Evolutionary conservation across 2,888 invertebrate species (phyloP), one percentile per base, ranked within the genome.

Genomic region (Silvanus unidentatus): DNA sequence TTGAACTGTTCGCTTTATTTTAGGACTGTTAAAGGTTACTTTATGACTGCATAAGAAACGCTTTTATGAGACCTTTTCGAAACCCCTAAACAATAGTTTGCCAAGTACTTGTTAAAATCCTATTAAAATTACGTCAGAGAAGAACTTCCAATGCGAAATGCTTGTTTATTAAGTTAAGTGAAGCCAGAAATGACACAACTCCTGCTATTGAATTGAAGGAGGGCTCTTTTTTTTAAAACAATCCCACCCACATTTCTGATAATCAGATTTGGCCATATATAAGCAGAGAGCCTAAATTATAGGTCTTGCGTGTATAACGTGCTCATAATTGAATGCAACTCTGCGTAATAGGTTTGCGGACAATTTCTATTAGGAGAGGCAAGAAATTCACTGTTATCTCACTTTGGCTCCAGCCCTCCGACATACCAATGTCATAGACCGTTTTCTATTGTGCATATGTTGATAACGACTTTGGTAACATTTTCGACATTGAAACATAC

Each of bases 401-500:
- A n/a, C n/a, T n/a, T n/a, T n/a, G n/a, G n/a, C n/a, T n/a, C n/a
- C n/a, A n/a, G n/a, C n/a, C n/a, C n/a, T n/a, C n/a, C n/a, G n/a
- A n/a, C n/a, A n/a, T n/a, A n/a, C n/a, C n/a, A n/a, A n/a, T 37
- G 9, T 37, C 37, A 37, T 11, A 9, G 6, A 8, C 14, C 16
- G 3, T 12, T 6, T 32, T 37, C 37, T 15, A 37, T 37, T 37
- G 37, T 37, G n/a, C n/a, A 27, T 48, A 44, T 42, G 37, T 37
- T 45, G 57, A 57, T 56, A 54, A 53, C 50, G 44, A 49, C 47
- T 42, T 47, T 36, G 43, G 53, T 8, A 22, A 22, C 22, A 8
- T 32, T 32, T 12, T 32, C 11, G 11, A 50, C 50, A 55, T 57
- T 55, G 56, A 53, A 57, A 52, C 56, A 57, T 57, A 55, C 55